Evolutionary conservation across 2,113 vertebrate species (phyloP), one percentile per base, ranked within the genome.

Genomic region (Tylochromis polylepis): DNA sequence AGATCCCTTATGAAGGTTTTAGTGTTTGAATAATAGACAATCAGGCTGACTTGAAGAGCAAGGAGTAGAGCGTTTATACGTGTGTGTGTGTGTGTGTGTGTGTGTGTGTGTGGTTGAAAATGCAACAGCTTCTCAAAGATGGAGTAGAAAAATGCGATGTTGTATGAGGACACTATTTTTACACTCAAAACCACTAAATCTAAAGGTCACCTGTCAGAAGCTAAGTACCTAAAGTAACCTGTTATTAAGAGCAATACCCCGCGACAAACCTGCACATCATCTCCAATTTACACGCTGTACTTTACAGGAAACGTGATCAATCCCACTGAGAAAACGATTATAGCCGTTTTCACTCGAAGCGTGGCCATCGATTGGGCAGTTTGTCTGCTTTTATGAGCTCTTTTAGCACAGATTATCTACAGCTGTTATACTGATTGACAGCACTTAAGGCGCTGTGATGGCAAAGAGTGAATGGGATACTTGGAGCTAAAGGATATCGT

Each of bases 371-470:
- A 94, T 92, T 79, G 3, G 85, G 31, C 87, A 65, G 65, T 83
- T 87, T 87, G 83, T 57, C 57, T 46, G 57, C 86, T 90, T 90
- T 90, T 81, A 57, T n/a, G 55, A 83, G 80, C 80, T 84, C 83
- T 87, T 89, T 92, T 93, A 87, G 85, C 80, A 60, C 82, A 84
- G 86, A 92, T 90, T 79, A 87, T 88, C 87, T 77, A 16, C 90
- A 90, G 82, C 49, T 83, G 77, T 85, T 86, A 29, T 81, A 93
- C 83, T 94, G 93, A 95, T 79, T 87, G 79, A 75, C 85, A 58
- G 88, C 94, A 92, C 87, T 94, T 93, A 91, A 88, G 55, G 18
- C 12, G 41, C 80, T 8, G 53, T 3, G 10, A 75, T 75, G 84
- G 62, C n/a, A 80, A 81, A 53, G 80, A 87, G 55, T 51, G 53